A percentile compares a stretch with the other conserved stretches of the same genome.
Evolutionary conservation across 2,888 invertebrate genomes (phyloP).

Genomic region (Mechanitis messenoides): DNA sequence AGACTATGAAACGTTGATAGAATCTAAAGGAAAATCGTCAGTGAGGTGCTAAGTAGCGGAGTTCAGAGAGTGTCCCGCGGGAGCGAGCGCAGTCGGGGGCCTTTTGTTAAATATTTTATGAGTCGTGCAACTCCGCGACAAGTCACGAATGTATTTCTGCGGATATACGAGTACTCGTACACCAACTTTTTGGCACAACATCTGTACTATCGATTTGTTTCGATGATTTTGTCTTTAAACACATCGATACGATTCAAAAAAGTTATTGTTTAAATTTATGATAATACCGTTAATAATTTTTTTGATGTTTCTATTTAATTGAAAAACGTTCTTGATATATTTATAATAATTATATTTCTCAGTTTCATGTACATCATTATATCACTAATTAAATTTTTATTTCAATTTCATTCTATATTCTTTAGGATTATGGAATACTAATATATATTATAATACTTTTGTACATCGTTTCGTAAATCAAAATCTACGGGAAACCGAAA

Average conservation of each 20-base stretch:
- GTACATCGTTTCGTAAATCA: neutral
- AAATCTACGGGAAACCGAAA: conserved; percentile 1
- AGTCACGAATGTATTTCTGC: conserved; percentile 34
- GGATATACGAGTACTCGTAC: conserved; percentile 12
- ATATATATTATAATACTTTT: neutral
- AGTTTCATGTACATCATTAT: no score
- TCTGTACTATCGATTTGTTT: neutral
- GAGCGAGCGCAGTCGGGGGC: conserved; percentile 55
- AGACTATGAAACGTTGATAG: conserved; percentile 38
- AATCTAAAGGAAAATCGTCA: conserved; percentile 24
- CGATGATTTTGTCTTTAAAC: neutral
- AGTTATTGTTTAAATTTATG: no score
- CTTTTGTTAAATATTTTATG: conserved; percentile 76
- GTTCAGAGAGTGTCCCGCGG: conserved; percentile 43
- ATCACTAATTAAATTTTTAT: no score
- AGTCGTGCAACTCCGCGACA: conserved; percentile 56
- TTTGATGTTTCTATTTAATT: no score
- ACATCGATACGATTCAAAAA: no score
- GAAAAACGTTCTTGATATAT: no score
- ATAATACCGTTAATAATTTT: no score
- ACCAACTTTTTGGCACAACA: neutral
- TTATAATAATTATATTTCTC: no score
- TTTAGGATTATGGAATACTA: neutral
- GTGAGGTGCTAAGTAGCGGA: conserved; percentile 57
- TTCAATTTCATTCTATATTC: no score